Conservation (phyloP, 1,140 invertebrate genomes). For the Marisa cornuarietis region DNA sequence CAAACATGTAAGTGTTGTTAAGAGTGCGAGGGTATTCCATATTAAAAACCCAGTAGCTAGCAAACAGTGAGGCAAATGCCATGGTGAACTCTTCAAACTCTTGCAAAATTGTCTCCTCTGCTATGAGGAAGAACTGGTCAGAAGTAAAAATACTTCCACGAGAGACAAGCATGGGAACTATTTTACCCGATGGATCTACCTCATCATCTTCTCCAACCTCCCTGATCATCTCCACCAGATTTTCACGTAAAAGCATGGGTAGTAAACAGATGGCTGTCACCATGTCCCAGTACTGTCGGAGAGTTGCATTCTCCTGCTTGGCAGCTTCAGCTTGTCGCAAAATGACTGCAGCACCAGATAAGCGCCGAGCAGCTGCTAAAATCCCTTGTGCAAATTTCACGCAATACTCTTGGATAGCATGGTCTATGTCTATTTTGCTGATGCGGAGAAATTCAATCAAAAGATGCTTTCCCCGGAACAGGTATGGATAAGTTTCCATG, state of each 20-base stretch:
- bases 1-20: conserved; percentile 59
- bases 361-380: conserved; percentile 48
- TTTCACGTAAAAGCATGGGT: conserved; percentile 55
- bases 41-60: conserved; percentile 62
- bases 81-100: conserved; percentile 63
- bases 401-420: conserved; percentile 60
- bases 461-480: conserved; percentile 56
- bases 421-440: conserved; percentile 58
- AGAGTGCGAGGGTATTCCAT: conserved; percentile 60
- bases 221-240: conserved; percentile 58
- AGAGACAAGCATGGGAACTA: conserved; percentile 58
- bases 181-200: conserved; percentile 56
- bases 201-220: conserved; percentile 58
- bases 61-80: conserved; percentile 57
- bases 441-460: conserved; percentile 58
- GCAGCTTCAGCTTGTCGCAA: conserved; percentile 51
- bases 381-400: conserved; percentile 54
- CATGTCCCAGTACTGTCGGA: conserved; percentile 63
- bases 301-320: conserved; percentile 54
- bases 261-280: conserved; percentile 58
- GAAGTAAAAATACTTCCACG: conserved; percentile 57
- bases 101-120: conserved; percentile 59
- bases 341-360: conserved; percentile 46
- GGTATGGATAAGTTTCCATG: conserved; percentile 53
- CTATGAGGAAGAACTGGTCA: conserved; percentile 60